Evolutionary conservation across 2,113 vertebrate species (phyloP).

Genomic region (Thinocorus orbignyianus): DNA sequence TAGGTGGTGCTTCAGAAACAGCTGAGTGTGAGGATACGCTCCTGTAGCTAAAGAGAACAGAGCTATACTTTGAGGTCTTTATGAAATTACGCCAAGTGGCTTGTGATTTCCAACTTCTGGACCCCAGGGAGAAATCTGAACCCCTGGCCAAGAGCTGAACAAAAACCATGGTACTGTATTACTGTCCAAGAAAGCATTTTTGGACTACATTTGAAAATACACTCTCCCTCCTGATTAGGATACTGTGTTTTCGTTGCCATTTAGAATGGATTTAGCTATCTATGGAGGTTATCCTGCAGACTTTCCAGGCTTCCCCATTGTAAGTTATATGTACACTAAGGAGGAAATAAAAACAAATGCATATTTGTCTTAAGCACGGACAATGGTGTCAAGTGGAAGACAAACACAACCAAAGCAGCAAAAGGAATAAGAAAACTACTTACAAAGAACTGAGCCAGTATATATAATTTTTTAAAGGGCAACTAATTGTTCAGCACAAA

Average conservation of each 20-base stretch:
- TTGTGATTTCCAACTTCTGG: constrained; percentile 34
- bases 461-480: background rate
- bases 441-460: background rate
- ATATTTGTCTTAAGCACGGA: constrained; percentile 47
- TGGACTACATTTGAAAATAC: constrained; percentile 36
- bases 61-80: background rate
- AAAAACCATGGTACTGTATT: background rate
- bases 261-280: constrained; percentile 64
- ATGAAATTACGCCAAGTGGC: background rate
- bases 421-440: constrained; percentile 28
- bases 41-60: background rate
- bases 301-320: constrained; percentile 63
- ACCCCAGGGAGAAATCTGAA: constrained; percentile 5
- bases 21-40: background rate
- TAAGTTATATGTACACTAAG: constrained; percentile 45
- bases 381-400: constrained; percentile 8
- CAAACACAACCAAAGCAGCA: constrained; percentile 24
- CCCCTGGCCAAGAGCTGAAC: constrained; percentile 12
- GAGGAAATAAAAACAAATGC: constrained; percentile 61
- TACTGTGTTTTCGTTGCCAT: constrained; percentile 30
- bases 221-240: constrained; percentile 38
- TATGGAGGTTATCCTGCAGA: constrained; percentile 71
- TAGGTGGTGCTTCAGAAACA: constrained; percentile 27
- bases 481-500: background rate
- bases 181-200: constrained; percentile 51